Evolutionary conservation across 1,140 invertebrate species (phyloP), one percentile per base, ranked within the genome.

Genomic region (Hycleus cichorii): DNA sequence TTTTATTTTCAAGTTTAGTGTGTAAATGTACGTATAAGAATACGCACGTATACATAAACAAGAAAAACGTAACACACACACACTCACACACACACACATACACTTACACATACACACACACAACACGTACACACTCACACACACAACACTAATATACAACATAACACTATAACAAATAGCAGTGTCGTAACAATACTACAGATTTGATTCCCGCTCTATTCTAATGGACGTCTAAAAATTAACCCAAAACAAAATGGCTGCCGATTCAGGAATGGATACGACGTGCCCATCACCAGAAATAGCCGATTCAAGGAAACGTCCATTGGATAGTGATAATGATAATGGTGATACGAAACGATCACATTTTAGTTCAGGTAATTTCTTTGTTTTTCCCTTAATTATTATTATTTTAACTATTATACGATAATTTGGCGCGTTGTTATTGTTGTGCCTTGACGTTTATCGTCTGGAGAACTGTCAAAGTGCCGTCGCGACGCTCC

Each of bases 331-430:
- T 65, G 89, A 91, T 76, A 82, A 82, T 66, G 89, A 92, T 76
- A 90, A 90, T 81, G 89, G 88, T 66, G 85, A 89, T 67, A 88
- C 88, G 62, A 92, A 93, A 78, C 83, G 89, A 75, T 92, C 90
- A 60, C 89, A 92, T 77, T 91, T 90, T 77, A 90, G 87, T 73
- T 85, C 86, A 85, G 89, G 89, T 93, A 79, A 80, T 32, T 32
- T 32, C 2, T 18, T 18, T 18, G 18, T 18, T 18, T 18, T 18
- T 18, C 1, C 18, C 18, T 18, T 18, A 32, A 32, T 32, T 32
- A 32, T 32, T 32, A 32, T 32, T 32, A 18, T 18, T 18, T 18
- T 18, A 18, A 18, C 18, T 18, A 18, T 18, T 18, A 18, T 18
- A 18, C 18, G 18, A 18, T 18, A 18, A 18, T 32, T 32, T 32